phyloP scores from a whole-genome alignment of 2,113 vertebrate genomes.

The Echinops telfairi region DNA sequence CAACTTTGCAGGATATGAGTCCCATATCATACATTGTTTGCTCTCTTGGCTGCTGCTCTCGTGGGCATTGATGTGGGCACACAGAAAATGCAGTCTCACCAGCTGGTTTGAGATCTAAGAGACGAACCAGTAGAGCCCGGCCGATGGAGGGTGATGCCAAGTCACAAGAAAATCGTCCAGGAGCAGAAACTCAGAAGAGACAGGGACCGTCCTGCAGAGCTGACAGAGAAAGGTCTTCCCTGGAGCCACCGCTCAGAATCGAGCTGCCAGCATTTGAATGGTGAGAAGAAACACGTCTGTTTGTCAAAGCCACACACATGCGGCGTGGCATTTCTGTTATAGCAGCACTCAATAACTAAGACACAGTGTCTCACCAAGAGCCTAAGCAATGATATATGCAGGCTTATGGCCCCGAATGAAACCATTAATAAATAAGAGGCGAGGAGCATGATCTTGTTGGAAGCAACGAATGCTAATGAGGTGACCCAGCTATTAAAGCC shows the following conservation, averaged over 20 bases:
- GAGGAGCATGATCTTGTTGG: constrained; percentile 87
- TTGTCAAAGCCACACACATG: neutral
- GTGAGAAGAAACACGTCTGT: neutral
- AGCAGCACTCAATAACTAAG: neutral
- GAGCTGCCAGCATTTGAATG: neutral
- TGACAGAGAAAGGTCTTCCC: neutral
- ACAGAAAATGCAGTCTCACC: neutral
- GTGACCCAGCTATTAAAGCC: constrained; percentile 87
- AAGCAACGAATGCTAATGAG: constrained; percentile 87
- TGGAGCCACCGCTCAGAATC: neutral
- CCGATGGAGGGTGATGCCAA: neutral
- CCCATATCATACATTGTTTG: neutral
- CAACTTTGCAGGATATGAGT: neutral
- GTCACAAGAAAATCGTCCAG: neutral
- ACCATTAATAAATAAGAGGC: constrained; percentile 87
- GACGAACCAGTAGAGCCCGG: neutral
- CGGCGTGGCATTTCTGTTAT: neutral
- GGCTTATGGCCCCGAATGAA: constrained; percentile 84
- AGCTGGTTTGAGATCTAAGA: neutral
- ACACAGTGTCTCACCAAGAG: constrained; percentile 75
- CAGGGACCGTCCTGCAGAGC: neutral
- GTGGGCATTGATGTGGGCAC: neutral
- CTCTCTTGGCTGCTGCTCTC: neutral
- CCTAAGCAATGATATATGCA: constrained; percentile 82
- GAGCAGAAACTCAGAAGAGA: neutral